phyloP scores from a whole-genome alignment of 2,113 vertebrate genomes.

The Hippocampus abdominalis region DNA sequence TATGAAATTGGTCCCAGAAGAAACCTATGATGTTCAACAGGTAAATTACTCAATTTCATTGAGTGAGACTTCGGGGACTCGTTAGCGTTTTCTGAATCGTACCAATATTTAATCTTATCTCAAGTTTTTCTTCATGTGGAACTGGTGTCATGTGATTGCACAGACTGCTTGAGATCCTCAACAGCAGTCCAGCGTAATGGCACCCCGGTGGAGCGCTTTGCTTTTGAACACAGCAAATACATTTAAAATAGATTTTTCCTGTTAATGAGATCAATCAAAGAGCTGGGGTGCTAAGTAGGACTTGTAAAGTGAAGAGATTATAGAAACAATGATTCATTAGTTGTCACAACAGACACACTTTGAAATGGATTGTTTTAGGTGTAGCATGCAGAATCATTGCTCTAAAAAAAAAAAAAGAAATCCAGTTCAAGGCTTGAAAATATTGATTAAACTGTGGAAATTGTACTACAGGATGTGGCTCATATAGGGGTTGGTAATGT shows the following conservation, averaged over 20 bases:
- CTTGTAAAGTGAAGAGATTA: conserved; percentile 11
- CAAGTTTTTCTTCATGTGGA: conserved; percentile 19
- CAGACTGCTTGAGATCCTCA: conserved; percentile 15
- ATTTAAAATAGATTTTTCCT: conserved; percentile 39
- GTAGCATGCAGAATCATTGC: conserved; percentile 4
- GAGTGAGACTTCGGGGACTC: too few species aligned
- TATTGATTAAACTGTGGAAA: neutral
- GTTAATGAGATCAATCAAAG: conserved; percentile 25
- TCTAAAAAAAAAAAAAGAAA: neutral
- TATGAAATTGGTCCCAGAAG: too few species aligned
- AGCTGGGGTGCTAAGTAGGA: neutral
- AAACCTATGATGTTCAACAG: neutral
- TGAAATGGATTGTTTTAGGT: conserved; percentile 1
- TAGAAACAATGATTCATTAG: conserved; percentile 11
- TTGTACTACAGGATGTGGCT: neutral
- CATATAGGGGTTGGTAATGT: conserved; percentile 3
- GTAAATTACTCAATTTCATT: too few species aligned
- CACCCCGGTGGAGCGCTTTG: neutral
- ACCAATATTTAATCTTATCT: conserved; percentile 2
- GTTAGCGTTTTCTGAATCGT: neutral
- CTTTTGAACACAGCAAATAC: conserved; percentile 33
- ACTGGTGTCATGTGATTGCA: conserved; percentile 8
- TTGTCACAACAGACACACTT: conserved; percentile 1
- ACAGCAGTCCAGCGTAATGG: conserved; percentile 9
- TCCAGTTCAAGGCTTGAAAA: neutral